Evolutionary conservation across 2,797 vertebrate species (phyloP).

Genomic region (Botia almorhae): DNA sequence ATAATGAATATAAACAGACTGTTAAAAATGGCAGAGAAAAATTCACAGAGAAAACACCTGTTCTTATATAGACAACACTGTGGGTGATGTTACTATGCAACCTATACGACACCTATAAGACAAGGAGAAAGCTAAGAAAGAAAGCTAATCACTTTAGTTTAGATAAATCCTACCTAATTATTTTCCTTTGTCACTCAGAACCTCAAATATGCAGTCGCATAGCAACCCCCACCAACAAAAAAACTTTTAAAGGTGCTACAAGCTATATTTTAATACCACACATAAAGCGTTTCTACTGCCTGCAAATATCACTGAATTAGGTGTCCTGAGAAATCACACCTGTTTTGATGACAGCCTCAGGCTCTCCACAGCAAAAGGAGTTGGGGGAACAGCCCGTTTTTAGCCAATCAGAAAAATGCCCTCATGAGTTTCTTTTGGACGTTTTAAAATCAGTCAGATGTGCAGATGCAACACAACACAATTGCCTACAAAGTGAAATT

Average conservation of each 20-base stretch:
- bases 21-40: neutral
- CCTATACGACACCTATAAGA: neutral
- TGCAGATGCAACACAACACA: too few species aligned
- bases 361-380: neutral
- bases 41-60: too few species aligned
- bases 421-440: too few species aligned
- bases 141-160: slow-evolving; percentile 6
- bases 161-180: neutral
- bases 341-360: neutral
- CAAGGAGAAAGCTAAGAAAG: too few species aligned
- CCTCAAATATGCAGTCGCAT: too few species aligned
- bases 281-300: neutral
- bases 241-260: neutral
- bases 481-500: neutral
- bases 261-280: neutral
- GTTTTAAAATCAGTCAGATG: too few species aligned
- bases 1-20: neutral
- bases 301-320: neutral
- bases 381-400: neutral
- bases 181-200: neutral
- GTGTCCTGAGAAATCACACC: neutral
- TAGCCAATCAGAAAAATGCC: neutral
- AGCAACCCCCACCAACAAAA: neutral
- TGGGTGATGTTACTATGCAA: neutral
- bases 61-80: neutral